Conservation (phyloP, 2,888 invertebrate species). For the Aporophyla lueneburgensis region DNA sequence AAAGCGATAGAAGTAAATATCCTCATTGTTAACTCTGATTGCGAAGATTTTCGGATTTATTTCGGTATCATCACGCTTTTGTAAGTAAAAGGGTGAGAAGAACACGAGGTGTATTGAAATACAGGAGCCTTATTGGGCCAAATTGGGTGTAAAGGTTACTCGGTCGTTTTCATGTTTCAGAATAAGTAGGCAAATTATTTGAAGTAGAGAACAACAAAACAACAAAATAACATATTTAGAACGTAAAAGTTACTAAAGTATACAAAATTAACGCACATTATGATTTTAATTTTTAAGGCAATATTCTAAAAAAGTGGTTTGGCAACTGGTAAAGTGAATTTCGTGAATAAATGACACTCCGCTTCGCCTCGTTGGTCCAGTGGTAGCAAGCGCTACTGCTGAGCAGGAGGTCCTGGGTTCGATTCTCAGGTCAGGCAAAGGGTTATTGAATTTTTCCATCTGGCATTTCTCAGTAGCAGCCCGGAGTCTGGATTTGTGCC, state of each 20-base stretch:
- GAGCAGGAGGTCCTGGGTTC: too few species aligned
- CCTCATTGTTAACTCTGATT: slow-evolving; percentile 45
- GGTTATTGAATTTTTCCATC: too few species aligned
- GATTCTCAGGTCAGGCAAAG: too few species aligned
- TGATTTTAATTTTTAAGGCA: background rate
- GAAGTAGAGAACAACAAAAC: too few species aligned
- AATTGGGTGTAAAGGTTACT: slow-evolving; percentile 38
- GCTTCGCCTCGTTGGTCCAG: too few species aligned
- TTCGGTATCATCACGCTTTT: slow-evolving; percentile 34
- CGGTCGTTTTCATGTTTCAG: slow-evolving; percentile 26
- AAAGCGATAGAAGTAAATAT: slow-evolving; percentile 23
- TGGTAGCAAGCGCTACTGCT: too few species aligned
- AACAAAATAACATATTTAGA: too few species aligned
- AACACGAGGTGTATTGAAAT: slow-evolving; percentile 11
- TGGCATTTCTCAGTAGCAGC: too few species aligned
- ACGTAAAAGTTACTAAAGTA: background rate
- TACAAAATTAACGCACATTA: background rate
- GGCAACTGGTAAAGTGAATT: background rate
- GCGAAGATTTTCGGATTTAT: slow-evolving; percentile 35
- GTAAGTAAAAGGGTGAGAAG: slow-evolving; percentile 30
- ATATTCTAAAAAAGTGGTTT: background rate
- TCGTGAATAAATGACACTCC: background rate
- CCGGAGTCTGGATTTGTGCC: too few species aligned
- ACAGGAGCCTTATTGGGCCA: background rate
- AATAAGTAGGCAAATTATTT: background rate